These are phyloP conservation scores for Clarias batrachus DNA, from an alignment of 2,113 vertebrate species.

Conservation along the genomic window DNA sequence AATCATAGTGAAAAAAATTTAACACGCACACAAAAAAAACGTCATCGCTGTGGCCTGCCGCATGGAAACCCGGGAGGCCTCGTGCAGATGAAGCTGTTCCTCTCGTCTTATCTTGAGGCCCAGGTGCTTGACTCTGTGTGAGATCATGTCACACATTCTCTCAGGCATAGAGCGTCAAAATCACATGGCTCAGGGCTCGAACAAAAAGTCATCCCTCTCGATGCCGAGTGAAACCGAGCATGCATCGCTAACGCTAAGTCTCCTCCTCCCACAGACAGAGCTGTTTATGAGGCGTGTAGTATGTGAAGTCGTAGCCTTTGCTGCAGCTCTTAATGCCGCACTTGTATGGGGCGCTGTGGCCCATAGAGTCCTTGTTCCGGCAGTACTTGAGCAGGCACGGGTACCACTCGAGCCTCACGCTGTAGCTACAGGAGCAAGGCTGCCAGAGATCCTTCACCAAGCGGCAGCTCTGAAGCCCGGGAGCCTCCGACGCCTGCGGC, in stretches of 20 bases:
- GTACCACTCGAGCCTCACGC: constrained; percentile 91
- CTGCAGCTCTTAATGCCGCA: constrained; percentile 98
- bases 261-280: constrained; percentile 96
- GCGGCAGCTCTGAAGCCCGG: constrained; percentile 76
- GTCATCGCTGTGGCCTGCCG: background rate
- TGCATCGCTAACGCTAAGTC: constrained; percentile 75
- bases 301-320: constrained; percentile 89
- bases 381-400: constrained; percentile 96
- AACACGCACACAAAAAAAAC: background rate
- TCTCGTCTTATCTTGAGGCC: background rate
- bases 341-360: constrained; percentile 85
- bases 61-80: background rate
- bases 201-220: background rate
- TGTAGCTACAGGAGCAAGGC: constrained; percentile 85
- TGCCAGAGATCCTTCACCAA: constrained; percentile 78
- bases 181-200: constrained; percentile 5
- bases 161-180: background rate
- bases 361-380: constrained; percentile 77
- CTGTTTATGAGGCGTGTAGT: constrained; percentile 86
- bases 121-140: background rate
- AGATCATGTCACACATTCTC: background rate
- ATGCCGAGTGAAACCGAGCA: background rate
- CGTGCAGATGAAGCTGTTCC: background rate
- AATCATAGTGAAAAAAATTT: background rate
- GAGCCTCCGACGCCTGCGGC: constrained; percentile 69